phyloP scores from a whole-genome alignment of 2,888 invertebrate species.

The Lycia hirtaria region DNA sequence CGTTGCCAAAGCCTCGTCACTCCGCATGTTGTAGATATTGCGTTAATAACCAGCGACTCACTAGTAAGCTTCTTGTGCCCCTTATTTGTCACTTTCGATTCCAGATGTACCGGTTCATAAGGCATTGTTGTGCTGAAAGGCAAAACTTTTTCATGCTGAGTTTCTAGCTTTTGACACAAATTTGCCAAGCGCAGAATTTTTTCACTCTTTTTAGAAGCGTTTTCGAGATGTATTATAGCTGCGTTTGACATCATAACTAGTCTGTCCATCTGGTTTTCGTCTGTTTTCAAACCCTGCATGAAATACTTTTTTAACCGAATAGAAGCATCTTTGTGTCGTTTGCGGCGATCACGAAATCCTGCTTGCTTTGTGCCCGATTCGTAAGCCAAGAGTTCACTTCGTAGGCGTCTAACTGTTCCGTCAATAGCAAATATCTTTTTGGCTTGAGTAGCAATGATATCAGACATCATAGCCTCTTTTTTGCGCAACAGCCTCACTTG shows the following conservation, averaged over 20 bases:
- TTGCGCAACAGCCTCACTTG: conserved; percentile 4
- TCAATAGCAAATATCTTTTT: neutral
- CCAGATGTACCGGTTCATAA: conserved; percentile 38
- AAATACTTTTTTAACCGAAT: neutral
- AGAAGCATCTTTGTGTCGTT: conserved; percentile 4
- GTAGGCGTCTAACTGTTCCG: neutral
- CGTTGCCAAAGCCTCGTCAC: conserved; percentile 74
- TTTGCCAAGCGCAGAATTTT: conserved; percentile 8
- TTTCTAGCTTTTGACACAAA: conserved; percentile 13
- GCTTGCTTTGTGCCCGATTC: conserved; percentile 13
- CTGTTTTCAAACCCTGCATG: neutral
- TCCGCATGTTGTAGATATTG: conserved; percentile 65
- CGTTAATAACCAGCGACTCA: conserved; percentile 66
- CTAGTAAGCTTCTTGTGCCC: too few relatives aligned
- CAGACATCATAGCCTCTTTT: neutral
- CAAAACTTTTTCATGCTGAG: conserved; percentile 9
- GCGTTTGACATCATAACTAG: neutral
- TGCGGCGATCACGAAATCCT: conserved; percentile 2
- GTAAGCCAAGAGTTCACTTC: neutral
- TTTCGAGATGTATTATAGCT: neutral
- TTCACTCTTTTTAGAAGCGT: conserved; percentile 1
- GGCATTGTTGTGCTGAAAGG: conserved; percentile 4
- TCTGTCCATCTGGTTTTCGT: neutral
- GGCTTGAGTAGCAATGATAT: conserved; percentile 7
- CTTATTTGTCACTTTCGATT: too few relatives aligned